Evolutionary conservation across 23 tunicate genomes (phyloP).

Genomic region (Aplidium turbinatum): DNA sequence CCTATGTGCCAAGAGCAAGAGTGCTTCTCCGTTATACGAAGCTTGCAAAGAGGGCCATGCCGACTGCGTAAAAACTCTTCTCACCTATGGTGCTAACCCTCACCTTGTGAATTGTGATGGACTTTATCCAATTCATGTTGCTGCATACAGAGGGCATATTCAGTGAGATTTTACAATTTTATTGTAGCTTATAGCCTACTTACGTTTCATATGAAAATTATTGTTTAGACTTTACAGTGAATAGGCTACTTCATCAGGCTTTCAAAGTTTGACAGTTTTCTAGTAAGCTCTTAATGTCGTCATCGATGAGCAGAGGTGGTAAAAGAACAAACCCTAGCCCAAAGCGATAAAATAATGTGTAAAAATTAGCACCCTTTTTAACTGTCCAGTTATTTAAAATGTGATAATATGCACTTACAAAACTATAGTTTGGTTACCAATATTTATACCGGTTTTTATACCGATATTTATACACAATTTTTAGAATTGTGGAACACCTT

Average conservation of each 20-base stretch:
- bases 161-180: slow-evolving; percentile 34
- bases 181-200: too few relatives aligned
- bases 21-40: slow-evolving; percentile 84
- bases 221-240: too few relatives aligned
- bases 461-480: neutral
- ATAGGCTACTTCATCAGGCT: too few relatives aligned
- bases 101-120: slow-evolving; percentile 83
- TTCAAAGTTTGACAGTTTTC: too few relatives aligned
- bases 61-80: slow-evolving; percentile 65
- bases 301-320: too few relatives aligned
- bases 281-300: too few relatives aligned
- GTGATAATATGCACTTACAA: too few relatives aligned
- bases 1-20: slow-evolving; percentile 61
- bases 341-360: too few relatives aligned
- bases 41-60: slow-evolving; percentile 83
- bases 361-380: too few relatives aligned
- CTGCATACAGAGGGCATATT: slow-evolving; percentile 48
- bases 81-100: slow-evolving; percentile 68
- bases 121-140: slow-evolving; percentile 75
- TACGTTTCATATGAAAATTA: too few relatives aligned
- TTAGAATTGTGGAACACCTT: slow-evolving; percentile 67
- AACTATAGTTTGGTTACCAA: neutral
- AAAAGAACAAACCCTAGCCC: too few relatives aligned
- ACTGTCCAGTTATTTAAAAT: too few relatives aligned
- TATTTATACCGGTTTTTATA: neutral